A percentile compares a stretch with the other conserved stretches of the same genome.
Evolutionary conservation across 1,140 invertebrate genomes (phyloP).

Genomic region (Periplaneta americana): DNA sequence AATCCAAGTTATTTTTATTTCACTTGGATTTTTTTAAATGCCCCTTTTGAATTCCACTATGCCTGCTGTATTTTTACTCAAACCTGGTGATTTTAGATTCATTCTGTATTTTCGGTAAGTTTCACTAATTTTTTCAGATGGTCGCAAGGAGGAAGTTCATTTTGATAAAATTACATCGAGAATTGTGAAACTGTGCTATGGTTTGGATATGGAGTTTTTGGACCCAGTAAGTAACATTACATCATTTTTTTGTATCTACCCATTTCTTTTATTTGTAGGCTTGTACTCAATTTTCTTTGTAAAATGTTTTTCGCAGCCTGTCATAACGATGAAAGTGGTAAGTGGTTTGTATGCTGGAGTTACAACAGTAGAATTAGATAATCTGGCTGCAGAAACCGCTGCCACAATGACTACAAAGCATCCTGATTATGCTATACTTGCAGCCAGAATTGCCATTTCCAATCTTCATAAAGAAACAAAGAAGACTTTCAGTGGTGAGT

Average conservation of each 20-base stretch:
- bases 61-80: background rate
- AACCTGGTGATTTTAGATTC: background rate
- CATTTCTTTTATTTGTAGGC: constrained; percentile 14
- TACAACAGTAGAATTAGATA: constrained; percentile 94
- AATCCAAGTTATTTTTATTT: no score
- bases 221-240: constrained; percentile 74
- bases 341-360: constrained; percentile 93
- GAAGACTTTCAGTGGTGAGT: constrained; percentile 78
- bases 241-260: background rate
- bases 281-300: no score
- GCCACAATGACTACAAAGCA: constrained; percentile 95
- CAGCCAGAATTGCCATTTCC: constrained; percentile 92
- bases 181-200: constrained; percentile 93
- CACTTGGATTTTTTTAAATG: no score
- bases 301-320: constrained; percentile 51
- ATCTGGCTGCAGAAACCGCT: constrained; percentile 93
- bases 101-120: background rate
- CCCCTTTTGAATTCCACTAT: background rate
- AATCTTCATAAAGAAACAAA: constrained; percentile 97
- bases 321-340: constrained; percentile 85
- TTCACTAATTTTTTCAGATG: constrained; percentile 52
- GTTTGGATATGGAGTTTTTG: constrained; percentile 91
- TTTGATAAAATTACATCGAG: constrained; percentile 98
- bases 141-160: constrained; percentile 86
- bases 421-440: constrained; percentile 94